phyloP scores from a whole-genome alignment of 2,113 vertebrate species.

The Callipepla squamata region DNA sequence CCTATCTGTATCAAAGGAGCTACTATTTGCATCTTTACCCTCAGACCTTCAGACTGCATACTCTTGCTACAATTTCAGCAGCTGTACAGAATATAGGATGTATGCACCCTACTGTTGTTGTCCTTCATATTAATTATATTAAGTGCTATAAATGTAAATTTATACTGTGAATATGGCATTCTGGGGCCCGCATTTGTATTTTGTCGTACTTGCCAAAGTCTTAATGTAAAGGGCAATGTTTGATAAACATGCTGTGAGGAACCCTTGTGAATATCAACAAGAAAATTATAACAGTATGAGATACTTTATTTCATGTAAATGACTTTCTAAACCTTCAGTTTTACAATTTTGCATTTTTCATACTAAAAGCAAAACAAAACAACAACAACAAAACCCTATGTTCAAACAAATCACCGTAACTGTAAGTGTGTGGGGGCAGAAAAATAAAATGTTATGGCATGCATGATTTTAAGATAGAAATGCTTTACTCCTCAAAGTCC shows the following conservation, averaged over 20 bases:
- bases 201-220: not conserved
- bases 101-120: not conserved
- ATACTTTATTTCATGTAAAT: not conserved
- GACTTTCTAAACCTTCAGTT: not conserved
- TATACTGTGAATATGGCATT: not conserved
- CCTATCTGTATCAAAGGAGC: not conserved
- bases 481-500: not conserved
- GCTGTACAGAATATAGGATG: not conserved
- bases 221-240: not conserved
- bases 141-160: slow-evolving; percentile 10
- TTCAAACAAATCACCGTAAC: not conserved
- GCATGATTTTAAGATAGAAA: not conserved
- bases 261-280: not conserved
- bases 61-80: not conserved
- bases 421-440: fast-evolving
- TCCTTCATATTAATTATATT: not conserved
- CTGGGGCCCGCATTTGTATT: not conserved
- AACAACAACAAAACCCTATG: not conserved
- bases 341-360: not conserved
- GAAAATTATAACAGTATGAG: not conserved
- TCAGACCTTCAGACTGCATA: not conserved
- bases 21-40: not conserved
- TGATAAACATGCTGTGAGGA: not conserved
- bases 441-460: not conserved
- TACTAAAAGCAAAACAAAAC: not conserved